phyloP scores from a whole-genome alignment of 2,797 vertebrate genomes.

The Acomys russatus region DNA sequence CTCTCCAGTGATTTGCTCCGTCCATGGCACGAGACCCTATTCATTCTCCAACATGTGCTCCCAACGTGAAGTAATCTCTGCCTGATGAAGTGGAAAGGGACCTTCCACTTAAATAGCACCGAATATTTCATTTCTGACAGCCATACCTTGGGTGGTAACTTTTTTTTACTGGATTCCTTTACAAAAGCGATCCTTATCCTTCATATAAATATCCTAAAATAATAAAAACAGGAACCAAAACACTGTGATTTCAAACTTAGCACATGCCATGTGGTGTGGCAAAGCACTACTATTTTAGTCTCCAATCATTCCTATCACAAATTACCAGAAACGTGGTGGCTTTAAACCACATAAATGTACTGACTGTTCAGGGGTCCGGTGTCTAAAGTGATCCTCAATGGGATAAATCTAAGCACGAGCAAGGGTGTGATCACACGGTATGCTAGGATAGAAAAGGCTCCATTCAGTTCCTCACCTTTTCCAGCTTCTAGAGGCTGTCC shows the following conservation, averaged over 20 bases:
- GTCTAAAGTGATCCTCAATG: not conserved
- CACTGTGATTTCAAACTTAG: not conserved
- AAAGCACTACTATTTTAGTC: not conserved
- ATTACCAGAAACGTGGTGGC: not conserved
- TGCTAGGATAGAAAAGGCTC: not conserved
- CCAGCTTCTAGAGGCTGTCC: not conserved
- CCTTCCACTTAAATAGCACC: slow-evolving; percentile 21
- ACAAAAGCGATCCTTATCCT: slow-evolving; percentile 35
- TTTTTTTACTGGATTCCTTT: not conserved
- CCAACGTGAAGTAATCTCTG: slow-evolving; percentile 30
- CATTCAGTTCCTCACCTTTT: not conserved
- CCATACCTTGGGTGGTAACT: not conserved
- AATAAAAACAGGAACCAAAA: slow-evolving; percentile 55
- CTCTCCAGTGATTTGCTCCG: slow-evolving; percentile 61
- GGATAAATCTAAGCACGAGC: not conserved
- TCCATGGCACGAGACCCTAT: slow-evolving; percentile 53
- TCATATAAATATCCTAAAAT: slow-evolving; percentile 33
- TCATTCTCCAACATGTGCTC: slow-evolving; percentile 25
- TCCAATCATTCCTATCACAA: slow-evolving; percentile 7
- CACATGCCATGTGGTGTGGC: not conserved
- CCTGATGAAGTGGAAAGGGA: not conserved
- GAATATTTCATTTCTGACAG: slow-evolving; percentile 41
- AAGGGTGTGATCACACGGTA: not conserved
- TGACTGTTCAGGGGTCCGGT: not conserved
- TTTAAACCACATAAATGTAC: slow-evolving; percentile 10